A percentile compares a stretch with the other conserved stretches of the same genome.
Evolutionary conservation across 2,113 vertebrate species (phyloP).

Genomic region (Nothobranchius furzeri): DNA sequence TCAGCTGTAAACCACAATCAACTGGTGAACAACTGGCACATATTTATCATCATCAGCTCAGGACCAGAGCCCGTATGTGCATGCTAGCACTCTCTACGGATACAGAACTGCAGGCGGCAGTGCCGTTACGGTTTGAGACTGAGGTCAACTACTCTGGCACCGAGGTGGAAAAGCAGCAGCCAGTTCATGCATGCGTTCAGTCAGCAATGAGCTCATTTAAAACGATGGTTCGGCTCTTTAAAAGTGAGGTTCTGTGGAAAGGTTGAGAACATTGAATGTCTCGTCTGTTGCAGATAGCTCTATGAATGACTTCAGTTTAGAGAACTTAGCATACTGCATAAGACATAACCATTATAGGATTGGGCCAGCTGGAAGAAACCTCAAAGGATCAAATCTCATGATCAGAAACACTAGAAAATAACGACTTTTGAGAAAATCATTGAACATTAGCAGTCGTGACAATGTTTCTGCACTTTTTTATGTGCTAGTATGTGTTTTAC

Average conservation of each 20-base stretch:
- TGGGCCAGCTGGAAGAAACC: too few relatives aligned
- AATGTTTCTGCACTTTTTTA: too few relatives aligned
- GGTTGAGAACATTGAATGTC: neutral
- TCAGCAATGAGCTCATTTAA: slow-evolving; percentile 29
- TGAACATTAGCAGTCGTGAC: too few relatives aligned
- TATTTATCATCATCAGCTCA: slow-evolving; percentile 73
- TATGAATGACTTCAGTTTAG: neutral
- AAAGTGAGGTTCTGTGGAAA: neutral
- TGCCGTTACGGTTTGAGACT: slow-evolving; percentile 53
- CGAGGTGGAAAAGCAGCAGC: slow-evolving; percentile 21
- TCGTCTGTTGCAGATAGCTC: neutral
- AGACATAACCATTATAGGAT: too few relatives aligned
- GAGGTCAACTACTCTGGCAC: slow-evolving; percentile 50
- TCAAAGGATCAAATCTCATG: too few relatives aligned
- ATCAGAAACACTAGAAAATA: too few relatives aligned
- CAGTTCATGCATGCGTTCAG: slow-evolving; percentile 26
- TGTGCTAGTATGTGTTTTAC: too few relatives aligned
- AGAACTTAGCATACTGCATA: neutral
- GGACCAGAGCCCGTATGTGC: slow-evolving; percentile 46
- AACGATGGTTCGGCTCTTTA: slow-evolving; percentile 8
- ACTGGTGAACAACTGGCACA: slow-evolving; percentile 67
- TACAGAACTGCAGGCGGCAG: slow-evolving; percentile 40
- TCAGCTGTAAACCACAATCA: slow-evolving; percentile 73
- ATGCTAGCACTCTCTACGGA: slow-evolving; percentile 54
- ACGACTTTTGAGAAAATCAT: too few relatives aligned